Conservation (phyloP, 2,888 invertebrate species). For the Scotopteryx bipunctaria region DNA sequence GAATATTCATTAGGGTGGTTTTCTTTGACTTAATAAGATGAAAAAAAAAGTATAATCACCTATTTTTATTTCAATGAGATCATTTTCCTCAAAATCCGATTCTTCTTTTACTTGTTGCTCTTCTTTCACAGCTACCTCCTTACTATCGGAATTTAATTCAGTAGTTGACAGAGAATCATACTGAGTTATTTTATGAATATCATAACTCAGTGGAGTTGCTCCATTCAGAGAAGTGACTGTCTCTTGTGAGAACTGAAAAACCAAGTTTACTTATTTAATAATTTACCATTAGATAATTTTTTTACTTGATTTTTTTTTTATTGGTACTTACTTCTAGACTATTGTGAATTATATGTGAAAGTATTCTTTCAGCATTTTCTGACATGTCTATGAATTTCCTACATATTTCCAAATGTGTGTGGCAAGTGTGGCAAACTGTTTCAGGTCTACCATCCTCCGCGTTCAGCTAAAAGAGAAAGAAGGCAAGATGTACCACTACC, state of each 20-base stretch:
- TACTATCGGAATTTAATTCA: slow-evolving; percentile 2
- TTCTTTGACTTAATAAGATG: too few species aligned
- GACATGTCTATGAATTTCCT: slow-evolving; percentile 12
- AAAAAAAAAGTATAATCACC: slow-evolving; percentile 12
- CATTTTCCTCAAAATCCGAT: slow-evolving; percentile 15
- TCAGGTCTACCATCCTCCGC: slow-evolving; percentile 17
- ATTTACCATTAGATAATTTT: too few species aligned
- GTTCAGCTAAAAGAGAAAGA: slow-evolving; percentile 6
- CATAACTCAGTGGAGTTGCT: slow-evolving; percentile 7
- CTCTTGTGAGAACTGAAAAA: slow-evolving; percentile 22
- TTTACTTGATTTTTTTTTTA: not conserved
- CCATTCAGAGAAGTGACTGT: slow-evolving; percentile 16
- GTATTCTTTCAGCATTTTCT: slow-evolving; percentile 24
- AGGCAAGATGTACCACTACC: not conserved
- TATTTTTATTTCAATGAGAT: slow-evolving; percentile 12
- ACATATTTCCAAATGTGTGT: slow-evolving; percentile 12
- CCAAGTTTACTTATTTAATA: not conserved
- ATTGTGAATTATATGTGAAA: slow-evolving; percentile 17
- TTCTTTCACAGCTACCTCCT: slow-evolving; percentile 13
- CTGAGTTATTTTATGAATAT: not conserved
- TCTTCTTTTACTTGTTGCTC: slow-evolving; percentile 23
- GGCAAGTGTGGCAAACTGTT: slow-evolving; percentile 19
- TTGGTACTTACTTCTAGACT: slow-evolving; percentile 16
- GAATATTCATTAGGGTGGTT: not conserved
- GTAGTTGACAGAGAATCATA: slow-evolving; percentile 5